Conservation (phyloP, 1,140 invertebrate species). For the Cylas formicarius region DNA sequence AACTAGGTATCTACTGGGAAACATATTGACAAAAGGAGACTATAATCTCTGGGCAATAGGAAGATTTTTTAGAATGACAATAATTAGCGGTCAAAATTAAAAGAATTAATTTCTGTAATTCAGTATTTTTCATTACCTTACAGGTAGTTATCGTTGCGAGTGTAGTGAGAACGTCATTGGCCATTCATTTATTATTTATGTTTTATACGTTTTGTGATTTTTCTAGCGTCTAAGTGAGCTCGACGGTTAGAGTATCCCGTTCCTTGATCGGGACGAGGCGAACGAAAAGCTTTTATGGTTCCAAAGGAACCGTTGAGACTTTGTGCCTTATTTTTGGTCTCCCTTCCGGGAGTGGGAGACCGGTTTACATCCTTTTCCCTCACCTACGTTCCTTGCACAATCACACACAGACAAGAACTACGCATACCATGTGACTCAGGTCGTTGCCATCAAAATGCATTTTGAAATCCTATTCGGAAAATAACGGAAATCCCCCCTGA, state of each 20-base stretch:
- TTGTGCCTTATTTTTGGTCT: conserved; percentile 24
- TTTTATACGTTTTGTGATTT: conserved; percentile 24
- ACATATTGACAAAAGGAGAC: conserved; percentile 1
- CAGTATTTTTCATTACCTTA: conserved; percentile 3
- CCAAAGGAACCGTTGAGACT: conserved; percentile 22
- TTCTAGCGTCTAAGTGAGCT: conserved; percentile 10
- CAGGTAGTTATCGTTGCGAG: not conserved
- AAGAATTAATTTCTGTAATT: conserved; percentile 4
- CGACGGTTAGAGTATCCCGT: conserved; percentile 1
- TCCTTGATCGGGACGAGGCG: not conserved
- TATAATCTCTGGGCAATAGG: conserved; percentile 11
- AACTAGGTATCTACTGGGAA: not conserved
- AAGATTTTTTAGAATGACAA: not conserved
- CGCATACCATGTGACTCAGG: too few relatives aligned
- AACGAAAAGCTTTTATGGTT: conserved; percentile 17
- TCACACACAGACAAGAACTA: too few relatives aligned
- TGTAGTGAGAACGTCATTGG: conserved; percentile 20
- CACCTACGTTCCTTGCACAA: too few relatives aligned
- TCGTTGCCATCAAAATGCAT: too few relatives aligned
- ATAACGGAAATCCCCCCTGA: too few relatives aligned
- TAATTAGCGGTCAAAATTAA: not conserved
- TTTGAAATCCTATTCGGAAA: too few relatives aligned
- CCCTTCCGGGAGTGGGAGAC: too few relatives aligned
- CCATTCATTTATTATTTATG: conserved; percentile 15
- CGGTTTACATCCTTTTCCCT: too few relatives aligned